phyloP scores from a whole-genome alignment of 2,113 vertebrate species.

The Capreolus pygargus region DNA sequence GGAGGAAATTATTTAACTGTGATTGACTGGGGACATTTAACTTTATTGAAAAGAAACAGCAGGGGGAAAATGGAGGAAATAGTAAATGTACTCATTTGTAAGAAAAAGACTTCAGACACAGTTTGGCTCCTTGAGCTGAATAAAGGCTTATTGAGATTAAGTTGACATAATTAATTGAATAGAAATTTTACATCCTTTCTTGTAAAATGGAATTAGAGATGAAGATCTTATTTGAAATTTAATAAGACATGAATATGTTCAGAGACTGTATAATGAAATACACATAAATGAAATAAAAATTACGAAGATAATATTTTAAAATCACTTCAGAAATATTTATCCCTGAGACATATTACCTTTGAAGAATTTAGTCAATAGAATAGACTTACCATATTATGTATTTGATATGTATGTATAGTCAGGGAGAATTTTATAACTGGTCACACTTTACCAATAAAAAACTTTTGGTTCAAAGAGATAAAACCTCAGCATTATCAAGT shows the following conservation, averaged over 20 bases:
- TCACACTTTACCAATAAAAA: not conserved
- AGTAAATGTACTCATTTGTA: conserved; percentile 33
- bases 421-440: not conserved
- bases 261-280: conserved; percentile 26
- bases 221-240: conserved; percentile 49
- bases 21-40: conserved; percentile 46
- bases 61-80: not conserved
- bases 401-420: not conserved
- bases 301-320: conserved; percentile 40
- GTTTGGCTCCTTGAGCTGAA: conserved; percentile 31
- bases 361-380: not conserved
- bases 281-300: conserved; percentile 21
- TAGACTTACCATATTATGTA: not conserved
- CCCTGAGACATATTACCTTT: not conserved
- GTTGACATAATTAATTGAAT: conserved; percentile 58
- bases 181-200: conserved; percentile 34
- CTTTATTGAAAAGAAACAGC: conserved; percentile 53
- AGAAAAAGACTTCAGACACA: conserved; percentile 29
- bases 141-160: conserved; percentile 51
- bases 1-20: conserved; percentile 60
- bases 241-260: conserved; percentile 37
- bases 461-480: not conserved
- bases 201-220: conserved; percentile 48
- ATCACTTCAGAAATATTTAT: conserved; percentile 34
- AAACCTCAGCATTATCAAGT: not conserved